Evolutionary conservation across 2,113 vertebrate genomes (phyloP), one percentile per base, ranked within the genome.

Genomic region (Chlamydotis undulata): DNA sequence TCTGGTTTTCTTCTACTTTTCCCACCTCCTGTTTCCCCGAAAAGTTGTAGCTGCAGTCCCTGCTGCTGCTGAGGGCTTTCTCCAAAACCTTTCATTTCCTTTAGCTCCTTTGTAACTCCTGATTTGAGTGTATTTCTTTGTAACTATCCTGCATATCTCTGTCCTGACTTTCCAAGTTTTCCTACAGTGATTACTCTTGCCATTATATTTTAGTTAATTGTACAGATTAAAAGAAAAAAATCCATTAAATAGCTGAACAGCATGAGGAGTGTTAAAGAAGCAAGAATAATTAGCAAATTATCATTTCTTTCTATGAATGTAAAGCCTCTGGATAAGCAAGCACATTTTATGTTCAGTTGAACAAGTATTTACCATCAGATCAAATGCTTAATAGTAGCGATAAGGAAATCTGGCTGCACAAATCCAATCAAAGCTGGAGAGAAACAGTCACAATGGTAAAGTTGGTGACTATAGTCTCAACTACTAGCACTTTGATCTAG

Each of bases 201-300:
- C 75, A 73, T 87, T 89, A 33, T 87, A 50, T 92, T 92, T 93
- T 53, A 85, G 56, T 76, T 92, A 95, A 90, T 69, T 87, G 55
- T 77, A 76, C 24, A 97, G 86, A 84, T 91, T 70, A 92, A 96
- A 96, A 73, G 82, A 65, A 93, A 81, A 85, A 82, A 74, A 2
- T 35, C 45, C 45, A 90, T 94, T 81, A 94, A 94, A 89, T 57
- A 76, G 65, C 37, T 79, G 67, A 96, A 83, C 63, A 94, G 77
- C 45, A 26, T 70, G 95, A 96, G 63, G 74, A 95, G 7, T 39
- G 59, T 70, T 83, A 56, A 93, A 96, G 93, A 74, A 57, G 59
- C 78, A 81, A 87, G 81, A 95, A 96, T 89, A 95, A 93, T 94
- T 90, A 96, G 56, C 68, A 82, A 97, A 96, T 97, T 96, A 94